phyloP scores from a whole-genome alignment of 2,113 vertebrate species.

The Triplophysa rosa region DNA sequence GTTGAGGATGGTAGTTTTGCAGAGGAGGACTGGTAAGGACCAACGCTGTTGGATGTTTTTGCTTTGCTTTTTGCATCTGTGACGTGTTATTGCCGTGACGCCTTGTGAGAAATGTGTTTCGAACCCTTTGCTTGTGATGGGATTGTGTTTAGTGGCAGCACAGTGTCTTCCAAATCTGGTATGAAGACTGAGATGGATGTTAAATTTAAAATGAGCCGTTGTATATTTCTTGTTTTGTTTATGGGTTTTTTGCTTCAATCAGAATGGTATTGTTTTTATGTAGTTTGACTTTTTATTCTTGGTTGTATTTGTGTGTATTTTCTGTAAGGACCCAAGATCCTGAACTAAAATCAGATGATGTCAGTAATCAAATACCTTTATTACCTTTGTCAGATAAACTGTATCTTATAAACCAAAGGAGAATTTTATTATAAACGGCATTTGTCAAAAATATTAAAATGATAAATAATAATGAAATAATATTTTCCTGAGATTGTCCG shows the following conservation, averaged over 20 bases:
- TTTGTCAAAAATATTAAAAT: background rate
- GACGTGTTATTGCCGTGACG: constrained; percentile 65
- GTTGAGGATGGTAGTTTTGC: constrained; percentile 91
- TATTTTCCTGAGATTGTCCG: background rate
- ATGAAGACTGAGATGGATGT: background rate
- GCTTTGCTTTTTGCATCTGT: constrained; percentile 62
- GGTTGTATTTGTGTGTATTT: background rate
- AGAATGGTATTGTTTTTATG: background rate
- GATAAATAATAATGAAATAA: background rate
- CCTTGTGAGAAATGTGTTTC: constrained; percentile 65
- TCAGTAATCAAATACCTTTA: too few relatives aligned
- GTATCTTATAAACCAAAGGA: background rate
- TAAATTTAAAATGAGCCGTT: background rate
- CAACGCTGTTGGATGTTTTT: constrained; percentile 54
- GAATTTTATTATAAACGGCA: background rate
- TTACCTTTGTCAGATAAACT: too few relatives aligned
- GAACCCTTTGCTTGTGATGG: constrained; percentile 45
- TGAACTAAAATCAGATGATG: too few relatives aligned
- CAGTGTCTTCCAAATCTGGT: constrained; percentile 32
- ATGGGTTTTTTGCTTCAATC: too few relatives aligned
- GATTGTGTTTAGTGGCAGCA: constrained; percentile 47
- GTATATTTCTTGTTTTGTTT: background rate
- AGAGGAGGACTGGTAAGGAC: constrained; percentile 92
- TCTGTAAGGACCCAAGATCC: too few relatives aligned
- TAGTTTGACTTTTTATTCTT: too few relatives aligned